These are phyloP conservation scores for Thera obeliscata DNA, from an alignment of 2,888 invertebrate species.

Conservation along the genomic window DNA sequence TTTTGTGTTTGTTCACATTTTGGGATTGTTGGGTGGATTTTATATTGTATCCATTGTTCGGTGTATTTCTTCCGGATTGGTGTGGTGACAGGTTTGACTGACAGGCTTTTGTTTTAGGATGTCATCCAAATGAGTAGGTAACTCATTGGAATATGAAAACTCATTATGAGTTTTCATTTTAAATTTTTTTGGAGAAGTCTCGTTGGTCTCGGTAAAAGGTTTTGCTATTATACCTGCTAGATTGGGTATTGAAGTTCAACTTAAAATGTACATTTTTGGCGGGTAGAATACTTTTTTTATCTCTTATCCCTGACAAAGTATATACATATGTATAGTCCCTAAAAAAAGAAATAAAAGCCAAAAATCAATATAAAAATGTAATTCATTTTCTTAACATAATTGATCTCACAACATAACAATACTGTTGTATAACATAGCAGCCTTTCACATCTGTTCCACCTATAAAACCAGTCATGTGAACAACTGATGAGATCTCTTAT, in stretches of 20 bases:
- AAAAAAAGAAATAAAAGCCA: constrained; percentile 39
- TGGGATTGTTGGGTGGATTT: constrained; percentile 16
- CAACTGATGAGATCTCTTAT: constrained; percentile 44
- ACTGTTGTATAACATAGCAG: constrained; percentile 67
- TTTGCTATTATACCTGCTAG: background rate
- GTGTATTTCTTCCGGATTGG: constrained; percentile 25
- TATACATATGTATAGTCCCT: no score
- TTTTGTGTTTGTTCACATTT: constrained; percentile 35
- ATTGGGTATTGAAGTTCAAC: no score
- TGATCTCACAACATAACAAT: constrained; percentile 65
- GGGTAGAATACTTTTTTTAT: no score
- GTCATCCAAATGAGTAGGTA: background rate
- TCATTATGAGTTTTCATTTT: background rate
- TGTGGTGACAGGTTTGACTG: constrained; percentile 27
- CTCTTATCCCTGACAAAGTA: no score
- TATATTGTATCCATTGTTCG: constrained; percentile 45
- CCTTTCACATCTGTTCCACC: constrained; percentile 80
- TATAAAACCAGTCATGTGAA: constrained; percentile 82
- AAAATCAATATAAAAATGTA: constrained; percentile 53
- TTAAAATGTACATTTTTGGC: no score
- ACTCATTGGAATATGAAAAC: no score
- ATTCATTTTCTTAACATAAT: constrained; percentile 52
- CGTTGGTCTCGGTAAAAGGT: constrained; percentile 9
- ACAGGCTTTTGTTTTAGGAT: constrained; percentile 17
- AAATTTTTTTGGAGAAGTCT: background rate